phyloP scores from a whole-genome alignment of 2,797 vertebrate genomes.

The Orestias chungarensis region DNA sequence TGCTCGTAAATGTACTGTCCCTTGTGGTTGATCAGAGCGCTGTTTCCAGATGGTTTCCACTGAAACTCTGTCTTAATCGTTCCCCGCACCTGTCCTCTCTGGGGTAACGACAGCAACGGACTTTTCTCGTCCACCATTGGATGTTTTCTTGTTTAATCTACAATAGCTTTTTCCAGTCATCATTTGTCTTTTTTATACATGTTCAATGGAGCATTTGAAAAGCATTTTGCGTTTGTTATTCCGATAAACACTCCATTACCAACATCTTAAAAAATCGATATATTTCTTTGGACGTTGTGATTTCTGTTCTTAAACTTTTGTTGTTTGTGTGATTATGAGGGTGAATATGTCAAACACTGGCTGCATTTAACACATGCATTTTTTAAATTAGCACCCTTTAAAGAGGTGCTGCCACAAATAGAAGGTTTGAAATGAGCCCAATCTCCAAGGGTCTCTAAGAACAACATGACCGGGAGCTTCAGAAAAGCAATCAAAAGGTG shows the following conservation, averaged over 20 bases:
- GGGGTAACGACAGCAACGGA: slow-evolving; percentile 66
- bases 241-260: background rate
- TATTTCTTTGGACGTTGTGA: slow-evolving; percentile 12
- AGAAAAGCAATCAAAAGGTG: slow-evolving; percentile 19
- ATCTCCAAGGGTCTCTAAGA: slow-evolving; percentile 11
- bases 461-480: slow-evolving; percentile 12
- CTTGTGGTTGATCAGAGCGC: slow-evolving; percentile 54
- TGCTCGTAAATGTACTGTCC: slow-evolving; percentile 62
- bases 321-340: slow-evolving; percentile 60
- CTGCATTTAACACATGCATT: slow-evolving; percentile 38
- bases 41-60: slow-evolving; percentile 79
- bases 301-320: slow-evolving; percentile 56
- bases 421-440: slow-evolving; percentile 39
- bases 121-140: slow-evolving; percentile 54
- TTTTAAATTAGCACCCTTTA: slow-evolving; percentile 33
- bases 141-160: slow-evolving; percentile 57
- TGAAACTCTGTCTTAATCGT: slow-evolving; percentile 76
- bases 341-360: slow-evolving; percentile 61
- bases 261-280: background rate
- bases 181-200: slow-evolving; percentile 19
- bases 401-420: slow-evolving; percentile 24
- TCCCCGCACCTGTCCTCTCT: slow-evolving; percentile 76
- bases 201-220: slow-evolving; percentile 20
- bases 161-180: slow-evolving; percentile 49
- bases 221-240: slow-evolving; percentile 14